Conservation (phyloP, 2,113 vertebrate species). For the Leucopternis melanops region DNA sequence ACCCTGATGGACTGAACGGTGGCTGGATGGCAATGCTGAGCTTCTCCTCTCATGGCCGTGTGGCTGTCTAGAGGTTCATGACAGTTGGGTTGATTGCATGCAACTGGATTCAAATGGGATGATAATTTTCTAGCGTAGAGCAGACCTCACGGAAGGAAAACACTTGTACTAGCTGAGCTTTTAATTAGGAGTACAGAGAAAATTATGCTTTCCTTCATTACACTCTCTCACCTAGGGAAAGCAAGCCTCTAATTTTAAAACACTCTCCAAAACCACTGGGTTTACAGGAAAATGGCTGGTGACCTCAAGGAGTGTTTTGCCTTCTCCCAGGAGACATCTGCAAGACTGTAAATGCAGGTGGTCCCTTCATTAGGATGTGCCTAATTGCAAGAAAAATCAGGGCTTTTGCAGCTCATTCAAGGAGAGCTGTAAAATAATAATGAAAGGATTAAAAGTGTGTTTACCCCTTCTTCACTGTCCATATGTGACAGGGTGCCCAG, state of each 20-base stretch:
- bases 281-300: neutral
- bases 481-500: neutral
- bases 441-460: neutral
- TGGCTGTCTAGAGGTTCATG: neutral
- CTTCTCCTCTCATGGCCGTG: neutral
- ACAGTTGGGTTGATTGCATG: neutral
- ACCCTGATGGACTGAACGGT: rapidly evolving
- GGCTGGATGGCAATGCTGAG: neutral
- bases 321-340: neutral
- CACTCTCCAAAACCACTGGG: neutral
- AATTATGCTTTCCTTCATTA: neutral
- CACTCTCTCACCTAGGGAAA: neutral
- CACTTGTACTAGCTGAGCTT: slow-evolving; percentile 17
- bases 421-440: neutral
- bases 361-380: neutral
- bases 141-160: neutral
- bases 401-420: neutral
- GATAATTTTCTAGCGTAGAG: neutral
- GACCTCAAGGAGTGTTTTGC: neutral
- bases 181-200: slow-evolving; percentile 16
- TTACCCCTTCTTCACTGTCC: neutral
- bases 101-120: neutral
- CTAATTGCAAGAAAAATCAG: neutral
- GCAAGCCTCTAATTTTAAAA: neutral
- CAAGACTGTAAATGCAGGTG: neutral